phyloP scores from a whole-genome alignment of 2,113 vertebrate species.

The Bambusicola thoracicus region DNA sequence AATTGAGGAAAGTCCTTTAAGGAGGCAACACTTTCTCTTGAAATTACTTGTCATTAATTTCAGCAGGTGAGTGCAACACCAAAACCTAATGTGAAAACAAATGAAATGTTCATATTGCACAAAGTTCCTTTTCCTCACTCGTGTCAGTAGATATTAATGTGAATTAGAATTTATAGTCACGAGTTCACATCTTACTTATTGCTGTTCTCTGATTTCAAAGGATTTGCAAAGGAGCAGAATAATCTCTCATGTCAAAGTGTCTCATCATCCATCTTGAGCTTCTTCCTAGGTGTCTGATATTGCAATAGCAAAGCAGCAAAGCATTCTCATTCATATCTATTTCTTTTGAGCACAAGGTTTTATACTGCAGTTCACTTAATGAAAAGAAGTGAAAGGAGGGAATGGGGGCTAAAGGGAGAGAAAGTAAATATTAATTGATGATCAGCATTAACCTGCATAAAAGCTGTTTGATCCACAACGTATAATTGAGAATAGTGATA shows the following conservation, averaged over 20 bases:
- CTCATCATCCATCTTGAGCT: neutral
- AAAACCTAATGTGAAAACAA: neutral
- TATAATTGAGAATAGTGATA: neutral
- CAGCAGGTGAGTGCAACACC: neutral
- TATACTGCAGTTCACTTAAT: neutral
- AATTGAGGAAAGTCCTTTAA: neutral
- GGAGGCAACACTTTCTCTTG: neutral
- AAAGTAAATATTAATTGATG: neutral
- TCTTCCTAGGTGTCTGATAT: neutral
- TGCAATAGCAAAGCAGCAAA: neutral
- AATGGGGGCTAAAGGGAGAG: too few relatives aligned
- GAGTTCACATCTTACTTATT: neutral
- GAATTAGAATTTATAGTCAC: neutral
- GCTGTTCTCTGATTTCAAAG: neutral
- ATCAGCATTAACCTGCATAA: neutral
- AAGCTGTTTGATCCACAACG: neutral
- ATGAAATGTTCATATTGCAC: neutral
- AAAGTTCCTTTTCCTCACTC: neutral
- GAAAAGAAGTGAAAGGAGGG: fast-evolving
- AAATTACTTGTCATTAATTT: neutral
- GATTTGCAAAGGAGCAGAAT: neutral
- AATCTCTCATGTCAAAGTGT: neutral
- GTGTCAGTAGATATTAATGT: neutral
- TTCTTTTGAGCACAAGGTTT: neutral
- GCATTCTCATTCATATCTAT: neutral